These are phyloP conservation scores for Paradoxurus hermaphroditus DNA, from an alignment of 2,113 vertebrate genomes.

Conservation along the genomic window DNA sequence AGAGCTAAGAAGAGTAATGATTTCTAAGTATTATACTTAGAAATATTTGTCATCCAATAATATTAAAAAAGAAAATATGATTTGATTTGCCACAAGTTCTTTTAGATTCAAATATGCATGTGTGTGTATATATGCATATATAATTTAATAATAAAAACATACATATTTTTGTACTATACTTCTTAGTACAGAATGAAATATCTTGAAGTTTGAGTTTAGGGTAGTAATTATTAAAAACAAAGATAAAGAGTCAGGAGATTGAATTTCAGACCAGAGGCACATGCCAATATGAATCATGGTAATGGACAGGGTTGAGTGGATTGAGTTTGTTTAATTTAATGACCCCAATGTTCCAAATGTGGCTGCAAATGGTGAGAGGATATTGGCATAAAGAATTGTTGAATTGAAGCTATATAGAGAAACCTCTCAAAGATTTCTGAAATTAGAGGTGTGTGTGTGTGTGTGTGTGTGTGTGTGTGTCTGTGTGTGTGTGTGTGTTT, in stretches of 20 bases:
- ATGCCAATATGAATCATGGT: not conserved
- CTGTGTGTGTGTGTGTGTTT: not conserved
- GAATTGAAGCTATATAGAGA: not conserved
- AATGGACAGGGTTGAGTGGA: not conserved
- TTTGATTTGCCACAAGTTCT: not conserved
- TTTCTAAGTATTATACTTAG: not conserved
- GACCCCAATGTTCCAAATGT: not conserved
- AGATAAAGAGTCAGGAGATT: not conserved
- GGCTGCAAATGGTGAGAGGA: not conserved
- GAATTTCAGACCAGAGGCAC: not conserved
- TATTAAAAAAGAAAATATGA: not conserved
- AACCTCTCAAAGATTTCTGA: not conserved
- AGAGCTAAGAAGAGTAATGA: not conserved
- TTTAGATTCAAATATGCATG: not conserved
- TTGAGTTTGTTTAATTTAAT: not conserved
- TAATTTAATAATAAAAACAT: not conserved
- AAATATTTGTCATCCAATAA: not conserved
- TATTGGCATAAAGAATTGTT: not conserved
- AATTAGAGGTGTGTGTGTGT: not conserved
- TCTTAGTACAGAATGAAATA: not conserved
- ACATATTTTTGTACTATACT: not conserved
- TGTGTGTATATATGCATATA: not conserved
- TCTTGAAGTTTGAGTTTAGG: not conserved
- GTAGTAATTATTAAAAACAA: not conserved
- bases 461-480: too few species aligned